Base-by-base conservation (phyloP, 2,888 invertebrate genomes). In the Diogma glabrata region DNA sequence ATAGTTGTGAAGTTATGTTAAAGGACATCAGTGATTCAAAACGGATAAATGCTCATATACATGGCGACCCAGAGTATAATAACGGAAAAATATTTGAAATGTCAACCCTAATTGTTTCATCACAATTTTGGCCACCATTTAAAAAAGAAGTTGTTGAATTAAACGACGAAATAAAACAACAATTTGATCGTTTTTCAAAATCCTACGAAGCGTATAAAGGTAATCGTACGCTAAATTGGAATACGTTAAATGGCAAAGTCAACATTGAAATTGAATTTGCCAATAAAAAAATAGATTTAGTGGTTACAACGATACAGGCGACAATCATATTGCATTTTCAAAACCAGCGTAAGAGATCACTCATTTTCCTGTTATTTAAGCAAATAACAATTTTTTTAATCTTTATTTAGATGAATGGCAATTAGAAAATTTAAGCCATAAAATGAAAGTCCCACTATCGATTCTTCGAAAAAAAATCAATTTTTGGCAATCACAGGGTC, bases 1-100 rank as follows among this genome's bases (percentile, higher is more conserved):
- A 95, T 66, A 90, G 87, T 62, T 99, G 97, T 73, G 97, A 99
- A 73, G 95, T 96, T 0, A 99, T 99, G 99, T 71, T 99, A 28
- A 94, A 95, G 65, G 99, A 99, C 69, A 87, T 97, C 33, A 86
- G 87, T 19, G 96, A 97, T 68, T 97, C 97, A 0, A 91, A 92
- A 63, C 78, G 93, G 58, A 89, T 97, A 48, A 94, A 95, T 70
- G 78, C 85, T 9, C 78, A 87, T 50, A 84, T 91, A 57, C 86
- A 87, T 59, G 82, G 86, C 57, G 86, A 87, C 60, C 73, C 77
- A 5, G 75, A 63, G 36, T 61, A 61, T 51, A 63, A 62, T 50
- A 62, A 64, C 24, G 63, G 67, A 47, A 49, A 48, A 48, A 48
- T 49, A 58, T 79, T 87, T 56, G 78, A 81, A 20, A 77, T 87